These are phyloP conservation scores for Dryocosmus kuriphilus DNA, from an alignment of 2,888 invertebrate genomes.

Conservation along the genomic window DNA sequence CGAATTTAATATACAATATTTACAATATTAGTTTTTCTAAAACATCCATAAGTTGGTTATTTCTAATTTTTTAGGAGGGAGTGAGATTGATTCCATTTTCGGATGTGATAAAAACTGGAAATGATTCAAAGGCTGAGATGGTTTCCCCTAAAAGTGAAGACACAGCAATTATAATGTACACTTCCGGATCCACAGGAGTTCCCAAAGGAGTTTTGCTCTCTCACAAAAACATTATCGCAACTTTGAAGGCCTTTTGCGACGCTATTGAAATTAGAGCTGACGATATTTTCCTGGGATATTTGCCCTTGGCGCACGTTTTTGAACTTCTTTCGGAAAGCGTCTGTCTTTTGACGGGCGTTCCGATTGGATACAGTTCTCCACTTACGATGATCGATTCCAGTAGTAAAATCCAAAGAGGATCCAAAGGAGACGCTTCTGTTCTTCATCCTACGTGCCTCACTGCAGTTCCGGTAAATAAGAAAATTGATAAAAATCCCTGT, in stretches of 20 bases:
- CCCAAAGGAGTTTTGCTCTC: conserved; percentile 94
- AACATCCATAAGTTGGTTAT: not conserved
- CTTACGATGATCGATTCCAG: conserved; percentile 95
- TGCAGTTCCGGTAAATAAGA: conserved; percentile 90
- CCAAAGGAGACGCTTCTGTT: conserved; percentile 95
- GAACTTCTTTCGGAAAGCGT: conserved; percentile 95
- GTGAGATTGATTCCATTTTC: conserved; percentile 87
- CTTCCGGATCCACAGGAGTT: conserved; percentile 97
- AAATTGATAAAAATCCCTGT: not conserved
- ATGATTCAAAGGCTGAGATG: conserved; percentile 64
- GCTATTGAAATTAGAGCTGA: conserved; percentile 84
- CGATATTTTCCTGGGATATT: conserved; percentile 95
- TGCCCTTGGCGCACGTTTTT: conserved; percentile 98
- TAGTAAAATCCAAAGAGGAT: conserved; percentile 97
- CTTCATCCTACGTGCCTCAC: conserved; percentile 96
- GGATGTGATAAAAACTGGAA: conserved; percentile 83
- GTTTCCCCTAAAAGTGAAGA: conserved; percentile 85
- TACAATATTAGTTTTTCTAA: no score
- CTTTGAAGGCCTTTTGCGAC: conserved; percentile 90
- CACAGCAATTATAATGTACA: conserved; percentile 98
- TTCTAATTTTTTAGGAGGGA: conserved; percentile 76
- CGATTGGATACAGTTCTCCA: conserved; percentile 97
- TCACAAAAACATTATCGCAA: conserved; percentile 89
- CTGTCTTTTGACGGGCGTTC: conserved; percentile 90
- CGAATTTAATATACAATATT: no score